Conservation (phyloP, 2,797 vertebrate species). For the Toxotes lorentzi region DNA sequence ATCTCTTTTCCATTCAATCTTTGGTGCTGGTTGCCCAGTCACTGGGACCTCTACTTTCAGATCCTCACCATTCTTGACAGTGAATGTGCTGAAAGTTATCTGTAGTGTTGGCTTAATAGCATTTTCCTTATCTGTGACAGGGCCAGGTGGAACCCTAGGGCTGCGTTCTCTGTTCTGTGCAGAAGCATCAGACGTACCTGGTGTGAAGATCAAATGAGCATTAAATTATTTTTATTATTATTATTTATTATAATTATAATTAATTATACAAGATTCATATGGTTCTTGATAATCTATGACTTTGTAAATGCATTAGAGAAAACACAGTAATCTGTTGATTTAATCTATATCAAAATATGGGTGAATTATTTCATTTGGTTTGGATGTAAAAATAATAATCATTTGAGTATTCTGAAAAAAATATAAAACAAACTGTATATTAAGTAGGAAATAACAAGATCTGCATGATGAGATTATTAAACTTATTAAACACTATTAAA, state of each 20-base stretch:
- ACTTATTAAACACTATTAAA: too few relatives aligned
- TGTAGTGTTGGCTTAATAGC: slow-evolving; percentile 90
- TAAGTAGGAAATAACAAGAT: too few relatives aligned
- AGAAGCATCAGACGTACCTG: slow-evolving; percentile 53
- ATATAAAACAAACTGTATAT: too few relatives aligned
- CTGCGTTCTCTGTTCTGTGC: slow-evolving; percentile 25
- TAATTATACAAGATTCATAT: slow-evolving; percentile 8
- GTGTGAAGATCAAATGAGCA: slow-evolving; percentile 22
- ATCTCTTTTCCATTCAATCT: slow-evolving; percentile 90
- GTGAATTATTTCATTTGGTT: not conserved
- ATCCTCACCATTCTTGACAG: slow-evolving; percentile 91
- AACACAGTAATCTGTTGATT: not conserved
- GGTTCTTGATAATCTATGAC: not conserved
- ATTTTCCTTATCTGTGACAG: slow-evolving; percentile 86
- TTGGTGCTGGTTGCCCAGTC: slow-evolving; percentile 88
- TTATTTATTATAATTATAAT: too few relatives aligned
- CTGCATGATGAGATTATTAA: too few relatives aligned
- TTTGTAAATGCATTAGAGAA: not conserved
- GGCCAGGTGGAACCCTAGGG: slow-evolving; percentile 12
- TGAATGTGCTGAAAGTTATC: slow-evolving; percentile 90
- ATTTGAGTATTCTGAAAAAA: not conserved
- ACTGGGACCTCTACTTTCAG: slow-evolving; percentile 93
- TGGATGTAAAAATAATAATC: not conserved
- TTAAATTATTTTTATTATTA: not conserved
- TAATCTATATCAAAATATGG: not conserved